Conservation (phyloP, 37 sponge, comb jelly and placozoan genomes). For the Crambe crambe region DNA sequence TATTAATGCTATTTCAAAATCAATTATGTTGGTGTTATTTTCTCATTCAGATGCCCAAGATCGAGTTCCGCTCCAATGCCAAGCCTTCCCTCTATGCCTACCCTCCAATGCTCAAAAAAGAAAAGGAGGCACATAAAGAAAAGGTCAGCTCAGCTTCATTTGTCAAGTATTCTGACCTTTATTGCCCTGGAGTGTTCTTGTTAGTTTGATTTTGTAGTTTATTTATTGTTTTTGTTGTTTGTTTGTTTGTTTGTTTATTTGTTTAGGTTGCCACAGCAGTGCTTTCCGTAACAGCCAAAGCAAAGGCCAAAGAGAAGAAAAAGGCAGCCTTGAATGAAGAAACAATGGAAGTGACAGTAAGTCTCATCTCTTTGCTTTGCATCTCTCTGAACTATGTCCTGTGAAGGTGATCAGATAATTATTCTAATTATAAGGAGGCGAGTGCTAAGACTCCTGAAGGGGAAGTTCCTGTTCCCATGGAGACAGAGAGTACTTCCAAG, state of each 20-base stretch:
- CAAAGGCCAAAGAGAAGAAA: slow-evolving; percentile 74
- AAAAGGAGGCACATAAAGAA: slow-evolving; percentile 88
- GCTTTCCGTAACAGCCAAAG: slow-evolving; percentile 93
- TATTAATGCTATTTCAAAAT: too few species aligned
- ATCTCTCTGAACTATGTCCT: too few species aligned
- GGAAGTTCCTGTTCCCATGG: slow-evolving; percentile 8
- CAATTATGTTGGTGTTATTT: too few species aligned
- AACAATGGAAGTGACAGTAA: slow-evolving; percentile 38
- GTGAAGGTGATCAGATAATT: too few species aligned
- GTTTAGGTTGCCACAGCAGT: slow-evolving; percentile 90
- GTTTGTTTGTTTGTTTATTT: not conserved
- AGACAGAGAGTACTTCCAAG: not conserved
- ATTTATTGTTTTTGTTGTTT: too few species aligned
- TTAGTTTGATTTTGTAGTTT: too few species aligned
- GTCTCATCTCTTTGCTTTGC: not conserved
- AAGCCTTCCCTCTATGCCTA: slow-evolving; percentile 93
- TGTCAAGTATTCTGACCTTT: not conserved
- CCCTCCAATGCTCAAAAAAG: slow-evolving; percentile 81
- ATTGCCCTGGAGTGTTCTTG: not conserved
- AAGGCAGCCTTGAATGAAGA: slow-evolving; percentile 53
- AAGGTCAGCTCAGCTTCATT: slow-evolving; percentile 58
- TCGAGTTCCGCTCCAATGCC: slow-evolving; percentile 86
- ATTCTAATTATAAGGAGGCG: not conserved
- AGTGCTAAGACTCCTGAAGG: not conserved
- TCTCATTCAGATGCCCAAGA: slow-evolving; percentile 95